Evolutionary conservation across 2,888 invertebrate species (phyloP).

Genomic region (Hetaerina titia): DNA sequence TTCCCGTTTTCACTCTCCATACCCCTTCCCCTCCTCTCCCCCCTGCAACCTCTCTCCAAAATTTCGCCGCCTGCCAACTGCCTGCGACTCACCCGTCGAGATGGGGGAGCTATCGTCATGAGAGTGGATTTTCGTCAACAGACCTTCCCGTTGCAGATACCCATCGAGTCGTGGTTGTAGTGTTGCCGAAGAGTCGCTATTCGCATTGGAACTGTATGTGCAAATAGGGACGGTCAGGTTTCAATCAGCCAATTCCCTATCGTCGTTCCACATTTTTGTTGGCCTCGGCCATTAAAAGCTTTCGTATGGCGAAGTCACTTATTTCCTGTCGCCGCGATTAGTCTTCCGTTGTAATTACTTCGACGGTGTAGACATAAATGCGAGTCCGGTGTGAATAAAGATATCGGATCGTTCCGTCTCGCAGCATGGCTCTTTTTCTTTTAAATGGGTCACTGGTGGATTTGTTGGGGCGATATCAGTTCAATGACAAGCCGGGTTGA

Average conservation of each 20-base stretch:
- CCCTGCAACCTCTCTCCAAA: neutral
- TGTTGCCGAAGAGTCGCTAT: neutral
- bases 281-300: neutral
- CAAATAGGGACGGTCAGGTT: neutral
- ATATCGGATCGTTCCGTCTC: neutral
- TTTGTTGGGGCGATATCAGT: neutral
- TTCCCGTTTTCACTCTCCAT: neutral
- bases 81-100: neutral
- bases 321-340: neutral
- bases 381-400: neutral
- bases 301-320: neutral
- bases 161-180: neutral
- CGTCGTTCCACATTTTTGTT: neutral
- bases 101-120: too few relatives aligned
- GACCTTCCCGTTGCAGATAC: too few relatives aligned
- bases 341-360: neutral
- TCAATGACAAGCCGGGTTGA: neutral
- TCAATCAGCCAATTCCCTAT: neutral
- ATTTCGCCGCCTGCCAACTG: neutral
- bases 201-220: neutral
- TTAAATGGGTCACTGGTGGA: neutral
- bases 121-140: too few relatives aligned
- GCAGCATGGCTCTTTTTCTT: neutral
- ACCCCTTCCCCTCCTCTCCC: neutral
- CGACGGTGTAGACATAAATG: neutral